Conservation (phyloP, 30 jellyfish, hydroid and myxozoan species). For the Aurelia aurita region DNA sequence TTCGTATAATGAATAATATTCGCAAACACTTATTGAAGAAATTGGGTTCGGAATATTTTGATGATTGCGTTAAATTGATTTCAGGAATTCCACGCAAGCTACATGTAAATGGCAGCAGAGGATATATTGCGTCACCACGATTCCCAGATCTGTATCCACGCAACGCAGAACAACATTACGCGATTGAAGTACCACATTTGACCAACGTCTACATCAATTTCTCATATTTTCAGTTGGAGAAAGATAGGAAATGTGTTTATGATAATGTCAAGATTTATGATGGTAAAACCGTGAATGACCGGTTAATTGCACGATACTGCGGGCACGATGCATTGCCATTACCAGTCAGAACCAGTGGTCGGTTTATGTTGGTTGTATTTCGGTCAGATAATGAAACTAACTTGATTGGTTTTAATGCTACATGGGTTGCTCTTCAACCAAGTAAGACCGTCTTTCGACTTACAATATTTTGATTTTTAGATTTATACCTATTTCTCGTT, state of each 20-base stretch:
- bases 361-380: constrained; percentile 68
- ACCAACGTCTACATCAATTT: constrained; percentile 68
- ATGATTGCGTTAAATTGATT: neutral
- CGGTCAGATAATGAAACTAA: constrained; percentile 60
- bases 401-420: constrained; percentile 83
- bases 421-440: constrained; percentile 92
- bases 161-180: constrained; percentile 58
- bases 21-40: too few relatives aligned
- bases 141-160: constrained; percentile 74
- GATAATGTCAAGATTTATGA: constrained; percentile 83
- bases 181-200: constrained; percentile 54
- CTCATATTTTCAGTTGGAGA: constrained; percentile 73
- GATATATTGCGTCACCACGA: constrained; percentile 69
- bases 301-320: constrained; percentile 66
- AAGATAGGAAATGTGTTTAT: constrained; percentile 78
- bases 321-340: constrained; percentile 62
- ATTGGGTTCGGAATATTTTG: too few relatives aligned
- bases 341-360: constrained; percentile 88
- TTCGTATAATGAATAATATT: too few relatives aligned
- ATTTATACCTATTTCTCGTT: too few relatives aligned
- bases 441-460: constrained; percentile 43
- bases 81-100: constrained; percentile 59
- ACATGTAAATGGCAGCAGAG: neutral
- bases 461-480: neutral
- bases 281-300: constrained; percentile 43